phyloP scores from a whole-genome alignment of 2,113 vertebrate species.

The Pseudorhombus dupliciocellatus region DNA sequence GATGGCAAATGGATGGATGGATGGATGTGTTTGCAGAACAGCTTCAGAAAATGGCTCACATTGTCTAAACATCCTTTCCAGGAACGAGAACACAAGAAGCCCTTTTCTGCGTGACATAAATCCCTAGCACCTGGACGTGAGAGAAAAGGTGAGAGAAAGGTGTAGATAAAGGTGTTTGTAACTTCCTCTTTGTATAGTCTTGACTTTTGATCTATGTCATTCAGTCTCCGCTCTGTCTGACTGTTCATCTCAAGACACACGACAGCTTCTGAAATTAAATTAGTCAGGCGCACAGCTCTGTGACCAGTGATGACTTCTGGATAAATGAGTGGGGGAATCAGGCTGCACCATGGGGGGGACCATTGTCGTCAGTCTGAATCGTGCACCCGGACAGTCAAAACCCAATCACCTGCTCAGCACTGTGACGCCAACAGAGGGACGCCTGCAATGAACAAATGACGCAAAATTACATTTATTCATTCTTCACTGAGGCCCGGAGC shows the following conservation, averaged over 20 bases:
- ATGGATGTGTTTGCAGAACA: neutral
- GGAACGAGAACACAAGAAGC: neutral
- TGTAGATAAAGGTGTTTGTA: neutral
- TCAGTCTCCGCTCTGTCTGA: neutral
- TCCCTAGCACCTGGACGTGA: neutral
- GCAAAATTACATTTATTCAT: conserved; percentile 1
- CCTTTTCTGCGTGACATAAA: too few relatives aligned
- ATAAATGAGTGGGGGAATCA: conserved; percentile 39
- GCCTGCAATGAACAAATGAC: conserved; percentile 13
- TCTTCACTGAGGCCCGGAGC: conserved; percentile 1
- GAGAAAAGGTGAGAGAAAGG: too few relatives aligned
- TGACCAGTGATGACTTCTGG: conserved; percentile 49
- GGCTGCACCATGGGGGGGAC: conserved; percentile 7
- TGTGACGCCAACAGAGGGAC: conserved; percentile 1
- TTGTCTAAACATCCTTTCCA: neutral
- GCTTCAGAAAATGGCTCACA: neutral
- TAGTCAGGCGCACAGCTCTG: conserved; percentile 42
- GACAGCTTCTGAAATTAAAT: neutral
- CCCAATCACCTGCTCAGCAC: conserved; percentile 18
- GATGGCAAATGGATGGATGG: too few relatives aligned
- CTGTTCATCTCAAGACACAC: neutral
- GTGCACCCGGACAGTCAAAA: too few relatives aligned
- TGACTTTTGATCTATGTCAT: neutral
- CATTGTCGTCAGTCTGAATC: neutral
- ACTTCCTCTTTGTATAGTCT: neutral